Percentiles rank a stretch among this genome's conserved stretches.
These are phyloP conservation scores for Takifugu rubripes DNA, from an alignment of 2,797 vertebrate species.

Conservation along the genomic window DNA sequence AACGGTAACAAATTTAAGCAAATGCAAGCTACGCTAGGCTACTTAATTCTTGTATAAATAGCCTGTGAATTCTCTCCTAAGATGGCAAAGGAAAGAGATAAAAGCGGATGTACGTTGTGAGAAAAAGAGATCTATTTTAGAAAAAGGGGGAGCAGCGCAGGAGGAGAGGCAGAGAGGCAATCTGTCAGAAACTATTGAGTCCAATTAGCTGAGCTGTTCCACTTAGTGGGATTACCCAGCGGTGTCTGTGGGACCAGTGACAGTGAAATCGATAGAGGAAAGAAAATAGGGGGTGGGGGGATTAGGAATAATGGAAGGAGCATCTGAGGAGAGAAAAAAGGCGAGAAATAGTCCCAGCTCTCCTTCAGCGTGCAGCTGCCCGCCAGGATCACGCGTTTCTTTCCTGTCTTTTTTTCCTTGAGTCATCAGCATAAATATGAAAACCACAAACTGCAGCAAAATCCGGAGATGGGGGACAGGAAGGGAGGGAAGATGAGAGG, in stretches of 20 bases:
- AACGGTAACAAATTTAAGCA: no score
- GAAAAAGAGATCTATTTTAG: no score
- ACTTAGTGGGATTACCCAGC: slow-evolving; percentile 53
- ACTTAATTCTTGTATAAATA: background rate
- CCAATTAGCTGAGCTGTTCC: slow-evolving; percentile 59
- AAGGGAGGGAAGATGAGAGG: slow-evolving; percentile 10
- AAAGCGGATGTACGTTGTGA: no score
- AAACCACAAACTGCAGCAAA: slow-evolving; percentile 33
- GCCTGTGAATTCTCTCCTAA: slow-evolving; percentile 19
- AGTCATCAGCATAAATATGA: slow-evolving; percentile 15
- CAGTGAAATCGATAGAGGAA: slow-evolving; percentile 11
- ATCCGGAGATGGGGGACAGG: slow-evolving; percentile 30
- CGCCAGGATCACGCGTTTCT: background rate
- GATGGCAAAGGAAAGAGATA: slow-evolving; percentile 11
- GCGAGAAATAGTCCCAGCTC: slow-evolving; percentile 17
- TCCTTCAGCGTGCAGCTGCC: slow-evolving; percentile 28
- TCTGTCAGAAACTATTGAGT: slow-evolving; percentile 48
- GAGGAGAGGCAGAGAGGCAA: slow-evolving; percentile 23
- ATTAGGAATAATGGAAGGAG: slow-evolving; percentile 17
- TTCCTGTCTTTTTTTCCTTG: background rate
- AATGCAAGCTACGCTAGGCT: no score
- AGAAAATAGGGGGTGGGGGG: background rate
- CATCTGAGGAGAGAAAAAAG: slow-evolving; percentile 32
- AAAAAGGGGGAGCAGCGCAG: background rate
- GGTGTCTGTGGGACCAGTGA: slow-evolving; percentile 24